Conservation (phyloP, 2,888 invertebrate species). For the Orthonychiurus folsomi region DNA sequence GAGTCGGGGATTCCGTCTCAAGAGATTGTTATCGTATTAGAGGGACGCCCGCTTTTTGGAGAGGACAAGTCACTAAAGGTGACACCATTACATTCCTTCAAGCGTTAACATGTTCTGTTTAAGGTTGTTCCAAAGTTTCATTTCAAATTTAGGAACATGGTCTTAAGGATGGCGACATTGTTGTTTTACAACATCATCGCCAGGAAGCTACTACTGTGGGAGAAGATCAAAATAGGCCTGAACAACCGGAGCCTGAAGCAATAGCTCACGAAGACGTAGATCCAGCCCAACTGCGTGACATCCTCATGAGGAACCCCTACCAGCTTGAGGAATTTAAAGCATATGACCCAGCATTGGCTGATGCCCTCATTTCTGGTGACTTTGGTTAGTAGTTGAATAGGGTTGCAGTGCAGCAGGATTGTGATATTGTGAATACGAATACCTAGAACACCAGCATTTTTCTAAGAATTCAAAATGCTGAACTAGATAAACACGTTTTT, state of each 20-base stretch:
- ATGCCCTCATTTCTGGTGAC: too few relatives aligned
- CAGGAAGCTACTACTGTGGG: background rate
- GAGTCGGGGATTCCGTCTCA: background rate
- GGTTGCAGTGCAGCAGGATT: too few relatives aligned
- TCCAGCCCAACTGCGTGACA: background rate
- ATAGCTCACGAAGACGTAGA: background rate
- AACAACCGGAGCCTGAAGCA: background rate
- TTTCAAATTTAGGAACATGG: background rate
- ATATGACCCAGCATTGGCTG: too few relatives aligned
- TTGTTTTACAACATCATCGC: background rate
- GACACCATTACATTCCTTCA: background rate
- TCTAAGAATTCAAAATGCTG: too few relatives aligned
- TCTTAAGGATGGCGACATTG: background rate
- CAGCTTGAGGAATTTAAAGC: too few relatives aligned
- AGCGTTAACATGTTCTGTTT: background rate
- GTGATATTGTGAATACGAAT: background rate
- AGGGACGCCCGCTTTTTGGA: background rate
- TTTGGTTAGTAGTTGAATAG: too few relatives aligned
- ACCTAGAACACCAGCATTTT: too few relatives aligned
- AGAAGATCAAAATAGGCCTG: background rate
- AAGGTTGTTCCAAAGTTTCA: background rate
- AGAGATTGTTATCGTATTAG: conserved; percentile 1
- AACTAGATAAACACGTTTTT: background rate
- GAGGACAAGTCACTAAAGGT: background rate
- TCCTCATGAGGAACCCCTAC: background rate